These are phyloP conservation scores for Petrocephalus zakoni DNA, from an alignment of 2,113 vertebrate genomes.

Conservation along the genomic window DNA sequence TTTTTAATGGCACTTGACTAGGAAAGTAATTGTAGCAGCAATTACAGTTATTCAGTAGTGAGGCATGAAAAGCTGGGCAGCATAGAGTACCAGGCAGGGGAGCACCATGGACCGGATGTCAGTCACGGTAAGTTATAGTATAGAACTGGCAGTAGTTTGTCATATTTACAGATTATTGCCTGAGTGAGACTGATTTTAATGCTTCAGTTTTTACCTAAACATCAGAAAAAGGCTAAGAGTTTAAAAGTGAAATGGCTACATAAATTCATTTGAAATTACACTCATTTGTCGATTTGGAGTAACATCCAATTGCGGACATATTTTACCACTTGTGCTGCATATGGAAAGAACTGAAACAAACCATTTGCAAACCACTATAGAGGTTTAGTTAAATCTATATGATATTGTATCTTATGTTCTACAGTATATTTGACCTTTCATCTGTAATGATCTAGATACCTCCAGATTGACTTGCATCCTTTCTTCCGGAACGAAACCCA, in stretches of 20 bases:
- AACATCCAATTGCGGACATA: neutral
- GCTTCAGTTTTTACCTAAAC: neutral
- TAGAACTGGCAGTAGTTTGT: neutral
- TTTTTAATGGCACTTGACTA: neutral
- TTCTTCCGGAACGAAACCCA: neutral
- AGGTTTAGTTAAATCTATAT: neutral
- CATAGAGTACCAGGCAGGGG: neutral
- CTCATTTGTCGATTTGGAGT: neutral
- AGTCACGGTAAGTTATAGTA: neutral
- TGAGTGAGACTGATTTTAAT: neutral
- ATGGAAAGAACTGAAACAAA: neutral
- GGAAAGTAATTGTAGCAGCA: neutral
- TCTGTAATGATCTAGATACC: neutral
- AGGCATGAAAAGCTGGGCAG: neutral
- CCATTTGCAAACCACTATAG: neutral
- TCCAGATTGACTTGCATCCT: neutral
- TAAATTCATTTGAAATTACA: neutral
- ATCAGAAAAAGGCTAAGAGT: neutral
- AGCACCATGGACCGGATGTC: neutral
- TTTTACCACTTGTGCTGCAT: neutral
- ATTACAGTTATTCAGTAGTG: neutral
- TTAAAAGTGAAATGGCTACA: neutral
- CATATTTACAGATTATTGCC: neutral
- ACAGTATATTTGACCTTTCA: neutral
- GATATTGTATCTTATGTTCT: neutral